Evolutionary conservation across 2,888 invertebrate genomes (phyloP).

Genomic region (Zelleria hepariella): DNA sequence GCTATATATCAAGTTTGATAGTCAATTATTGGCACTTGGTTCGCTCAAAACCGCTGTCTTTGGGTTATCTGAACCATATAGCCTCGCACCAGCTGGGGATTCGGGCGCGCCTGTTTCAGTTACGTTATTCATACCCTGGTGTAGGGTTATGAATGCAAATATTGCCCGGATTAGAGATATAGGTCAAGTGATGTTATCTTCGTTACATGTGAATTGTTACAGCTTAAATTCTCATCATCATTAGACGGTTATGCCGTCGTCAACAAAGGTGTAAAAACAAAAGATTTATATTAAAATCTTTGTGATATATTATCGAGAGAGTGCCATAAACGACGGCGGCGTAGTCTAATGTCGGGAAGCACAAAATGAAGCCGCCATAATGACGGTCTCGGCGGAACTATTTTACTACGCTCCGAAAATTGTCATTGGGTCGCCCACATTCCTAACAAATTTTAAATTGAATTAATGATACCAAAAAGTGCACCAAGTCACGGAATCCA

Average conservation of each 20-base stretch:
- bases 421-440: conserved; percentile 45
- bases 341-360: conserved; percentile 46
- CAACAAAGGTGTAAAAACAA: not conserved
- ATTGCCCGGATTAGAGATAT: conserved; percentile 15
- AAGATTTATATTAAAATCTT: not conserved
- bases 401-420: conserved; percentile 48
- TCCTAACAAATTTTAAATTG: conserved; percentile 44
- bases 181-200: not conserved
- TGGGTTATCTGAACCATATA: conserved; percentile 46
- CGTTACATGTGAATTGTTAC: not conserved
- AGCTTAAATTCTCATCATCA: not conserved
- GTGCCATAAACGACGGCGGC: conserved; percentile 37
- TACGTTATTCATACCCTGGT: conserved; percentile 44
- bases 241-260: not conserved
- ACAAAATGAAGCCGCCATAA: conserved; percentile 47
- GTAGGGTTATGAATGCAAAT: conserved; percentile 25
- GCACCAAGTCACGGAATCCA: conserved; percentile 40
- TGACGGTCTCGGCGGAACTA: conserved; percentile 35
- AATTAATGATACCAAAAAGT: conserved; percentile 55
- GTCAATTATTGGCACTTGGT: conserved; percentile 67
- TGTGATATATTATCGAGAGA: conserved; percentile 27
- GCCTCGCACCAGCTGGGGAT: conserved; percentile 20
- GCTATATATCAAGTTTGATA: conserved; percentile 67
- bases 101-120: conserved; percentile 31
- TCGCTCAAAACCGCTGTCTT: conserved; percentile 46